These are phyloP conservation scores for Trichopoda pennipes DNA, from an alignment of 2,888 invertebrate species.

Conservation along the genomic window DNA sequence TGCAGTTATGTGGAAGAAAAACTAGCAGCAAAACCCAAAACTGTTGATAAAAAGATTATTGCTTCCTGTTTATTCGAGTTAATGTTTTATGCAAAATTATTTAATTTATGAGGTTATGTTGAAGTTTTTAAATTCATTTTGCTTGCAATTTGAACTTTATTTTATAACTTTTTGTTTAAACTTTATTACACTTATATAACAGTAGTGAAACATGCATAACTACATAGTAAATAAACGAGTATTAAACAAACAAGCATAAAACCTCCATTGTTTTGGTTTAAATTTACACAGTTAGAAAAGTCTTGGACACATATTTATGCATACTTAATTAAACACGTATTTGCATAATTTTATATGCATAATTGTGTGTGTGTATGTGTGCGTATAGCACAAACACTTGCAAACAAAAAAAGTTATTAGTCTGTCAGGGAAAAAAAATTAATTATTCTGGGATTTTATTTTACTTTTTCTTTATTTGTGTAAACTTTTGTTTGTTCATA, in stretches of 20 bases:
- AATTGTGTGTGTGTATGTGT: no score
- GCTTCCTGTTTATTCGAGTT: conserved; percentile 30
- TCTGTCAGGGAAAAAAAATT: background rate
- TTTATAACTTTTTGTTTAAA: conserved; percentile 33
- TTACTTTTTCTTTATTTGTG: background rate
- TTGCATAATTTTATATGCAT: conserved; percentile 10
- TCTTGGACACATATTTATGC: conserved; percentile 13
- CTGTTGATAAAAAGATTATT: no score
- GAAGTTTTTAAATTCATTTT: conserved; percentile 31
- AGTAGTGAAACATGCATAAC: background rate
- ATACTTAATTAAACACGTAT: conserved; percentile 16
- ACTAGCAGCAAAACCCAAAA: no score
- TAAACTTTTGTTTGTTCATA: background rate
- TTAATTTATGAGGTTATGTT: conserved; percentile 65
- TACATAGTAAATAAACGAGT: background rate
- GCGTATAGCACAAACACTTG: background rate
- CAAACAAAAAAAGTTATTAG: background rate
- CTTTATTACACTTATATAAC: background rate
- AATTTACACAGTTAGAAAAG: background rate
- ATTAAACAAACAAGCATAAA: background rate
- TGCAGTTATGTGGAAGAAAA: no score
- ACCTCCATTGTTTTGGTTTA: background rate
- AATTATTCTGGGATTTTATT: background rate
- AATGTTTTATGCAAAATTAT: conserved; percentile 58
- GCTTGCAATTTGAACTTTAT: conserved; percentile 46